These are phyloP conservation scores for Nephila pilipes DNA, from an alignment of 1,140 invertebrate species.

Conservation along the genomic window DNA sequence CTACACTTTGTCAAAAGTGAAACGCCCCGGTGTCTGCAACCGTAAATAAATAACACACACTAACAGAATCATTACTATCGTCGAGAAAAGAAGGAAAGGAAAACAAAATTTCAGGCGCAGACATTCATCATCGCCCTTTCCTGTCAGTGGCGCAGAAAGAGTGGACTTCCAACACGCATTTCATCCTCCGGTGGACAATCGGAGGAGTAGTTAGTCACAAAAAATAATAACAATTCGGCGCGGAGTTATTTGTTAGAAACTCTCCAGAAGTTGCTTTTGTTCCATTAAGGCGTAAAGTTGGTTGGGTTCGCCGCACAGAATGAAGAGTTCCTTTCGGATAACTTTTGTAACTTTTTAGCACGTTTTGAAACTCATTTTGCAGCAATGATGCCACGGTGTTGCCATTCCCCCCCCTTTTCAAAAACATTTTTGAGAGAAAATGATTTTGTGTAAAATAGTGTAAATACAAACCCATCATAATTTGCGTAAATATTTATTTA, in stretches of 20 bases:
- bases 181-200: not conserved
- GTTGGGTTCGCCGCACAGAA: too few species aligned
- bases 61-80: not conserved
- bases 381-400: too few species aligned
- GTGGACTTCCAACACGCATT: constrained; percentile 34
- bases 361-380: too few species aligned
- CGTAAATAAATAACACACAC: not conserved
- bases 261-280: not conserved
- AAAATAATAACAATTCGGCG: not conserved
- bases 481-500: too few species aligned
- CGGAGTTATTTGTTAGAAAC: not conserved
- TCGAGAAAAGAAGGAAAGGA: not conserved
- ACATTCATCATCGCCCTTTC: constrained; percentile 5
- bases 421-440: too few species aligned
- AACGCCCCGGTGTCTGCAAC: too few species aligned
- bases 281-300: not conserved
- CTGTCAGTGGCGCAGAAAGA: not conserved
- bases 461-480: too few species aligned
- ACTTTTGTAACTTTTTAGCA: too few species aligned
- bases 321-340: too few species aligned
- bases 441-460: too few species aligned
- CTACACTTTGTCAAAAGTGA: too few species aligned
- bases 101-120: not conserved
- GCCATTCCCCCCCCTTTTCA: too few species aligned
- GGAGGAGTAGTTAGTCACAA: not conserved